Evolutionary conservation across 2,113 vertebrate species (phyloP), one percentile per base, ranked within the genome.

Genomic region (Colius striatus): DNA sequence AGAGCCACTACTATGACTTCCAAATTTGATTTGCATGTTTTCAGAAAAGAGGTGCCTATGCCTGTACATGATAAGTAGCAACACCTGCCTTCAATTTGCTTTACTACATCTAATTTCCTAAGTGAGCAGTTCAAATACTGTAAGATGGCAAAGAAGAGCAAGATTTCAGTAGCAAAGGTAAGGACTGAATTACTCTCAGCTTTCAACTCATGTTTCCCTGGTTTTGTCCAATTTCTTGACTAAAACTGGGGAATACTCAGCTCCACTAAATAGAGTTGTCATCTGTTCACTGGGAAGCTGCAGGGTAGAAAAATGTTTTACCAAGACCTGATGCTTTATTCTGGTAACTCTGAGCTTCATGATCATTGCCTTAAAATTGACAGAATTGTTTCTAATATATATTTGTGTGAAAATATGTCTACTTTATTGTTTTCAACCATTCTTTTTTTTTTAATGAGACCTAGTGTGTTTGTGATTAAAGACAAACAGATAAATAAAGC

Each of bases 21-120:
- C 63, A 94, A 92, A 96, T 94, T 94, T 96, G 58, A 96, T 97
- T 94, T 96, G 84, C 79, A 72, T 95, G 70, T 81, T 93, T 95
- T 91, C 75, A 94, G 80, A 60, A 66, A 88, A 91, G 84, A 84
- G 47, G 66, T 87, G 18, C 57, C 92, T 86, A 22, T 55, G 71
- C 6, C 57, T 43, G 6, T 53, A 62, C 62, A 71, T 50, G 32
- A 57, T 80, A 96, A 97, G 81, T 54, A 91, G 78, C 83, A 94
- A 65, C 84, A 95, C 47, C 73, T 96, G 91, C 53, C 76, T 97
- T 92, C 88, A 65, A 92, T 97, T 95, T 96, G 65, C 63, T 94
- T 89, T 85, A 84, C 73, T 91, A 87, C 65, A 81, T 84, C 73
- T 97, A 38, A 96, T 90, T 96, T 96, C 68, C 85, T 90, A 84